Base-by-base conservation (phyloP, 1,140 invertebrate species). In the Lepidurus couesii region DNA sequence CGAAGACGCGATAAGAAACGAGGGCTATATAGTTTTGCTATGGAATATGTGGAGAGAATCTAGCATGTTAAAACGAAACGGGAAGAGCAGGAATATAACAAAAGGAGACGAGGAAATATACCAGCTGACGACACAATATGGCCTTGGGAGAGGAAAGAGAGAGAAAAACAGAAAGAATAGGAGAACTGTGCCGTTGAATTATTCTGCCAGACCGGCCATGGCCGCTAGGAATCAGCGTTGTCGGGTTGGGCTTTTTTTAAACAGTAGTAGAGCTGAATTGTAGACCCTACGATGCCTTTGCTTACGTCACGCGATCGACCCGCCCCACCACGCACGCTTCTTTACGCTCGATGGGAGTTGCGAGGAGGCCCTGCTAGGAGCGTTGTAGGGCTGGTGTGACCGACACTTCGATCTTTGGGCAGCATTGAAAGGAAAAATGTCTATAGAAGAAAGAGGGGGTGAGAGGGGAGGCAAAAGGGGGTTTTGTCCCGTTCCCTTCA, bases 151-250 rank as follows among this genome's bases (percentile, higher is more conserved):
- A 65, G 53, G 8, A 21, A 21, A 21, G 21, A 21, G 53, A 65
- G 34, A 34, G 34, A 34, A 34, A 34, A 34, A 34, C 34, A 34
- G 34, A 34, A 34, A 34, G 34, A 34, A 4, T 34, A 34, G 34
- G 34, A 34, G n/a, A 65, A 65, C 53, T 65, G 53, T 65, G 53
- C 3, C 34, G 53, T 65, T 65, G 21, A 65, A 65, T 65, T 65
- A 65, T 65, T 65, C 53, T 65, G 53, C 53, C 53, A 65, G 53
- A 65, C 53, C 53, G 53, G 21, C 53, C 53, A 65, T 65, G 21
- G 53, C 53, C n/a, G 53, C 53, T 21, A 65, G 53, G 53, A 65
- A 65, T 65, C 53, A n/a, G 53, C 53, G 53, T 65, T 65, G 53
- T 65, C 21, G 9, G 53, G 53, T 13, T 65, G 16, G 53, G 53